Evolutionary conservation across 2,797 vertebrate genomes (phyloP), one percentile per base, ranked within the genome.

Genomic region (Silurus lanzhouensis): DNA sequence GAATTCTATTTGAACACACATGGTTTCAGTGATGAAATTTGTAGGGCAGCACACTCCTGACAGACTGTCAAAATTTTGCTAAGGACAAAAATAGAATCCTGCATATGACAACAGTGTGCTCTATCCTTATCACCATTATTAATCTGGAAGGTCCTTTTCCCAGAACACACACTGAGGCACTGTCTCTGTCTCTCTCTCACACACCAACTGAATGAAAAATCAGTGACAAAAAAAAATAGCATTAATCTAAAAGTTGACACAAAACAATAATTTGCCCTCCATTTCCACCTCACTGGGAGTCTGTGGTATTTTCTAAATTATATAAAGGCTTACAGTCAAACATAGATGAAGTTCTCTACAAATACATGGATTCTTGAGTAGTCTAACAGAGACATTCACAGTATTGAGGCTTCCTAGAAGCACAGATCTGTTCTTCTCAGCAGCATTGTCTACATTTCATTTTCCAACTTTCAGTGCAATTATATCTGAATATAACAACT

Each of bases 41-140:
- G 71, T 86, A 82, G 85, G 84, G 88, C 87, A 84, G 83, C 67
- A 76, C 71, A 81, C 60, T 52, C 83, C 66, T 85, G 87, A 88
- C 86, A 89, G 89, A 88, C 84, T 89, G 88, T 89, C 87, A 89
- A 60, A 88, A 89, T 90, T 87, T 89, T 85, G 85, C 89, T n/a
- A 88, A 81, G 84, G 88, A 88, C 88, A 89, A 88, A 88, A 87
- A 88, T 63, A 85, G 85, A 84, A 90, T 88, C 72, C 85, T 70
- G 81, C 85, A 81, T 83, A 87, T 89, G 85, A 81, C 85, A 89
- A 87, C 83, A 19, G 27, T 83, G 81, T 83, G 90, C 88, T 31
- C 85, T 81, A 83, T 84, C 81, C 75, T 86, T 90, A 83, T 86
- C 86, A 85, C 87, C 84, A 57, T 74, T 87, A 83, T 86, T 84